Evolutionary conservation across 2,888 invertebrate genomes (phyloP).

Genomic region (Apeira syringaria): DNA sequence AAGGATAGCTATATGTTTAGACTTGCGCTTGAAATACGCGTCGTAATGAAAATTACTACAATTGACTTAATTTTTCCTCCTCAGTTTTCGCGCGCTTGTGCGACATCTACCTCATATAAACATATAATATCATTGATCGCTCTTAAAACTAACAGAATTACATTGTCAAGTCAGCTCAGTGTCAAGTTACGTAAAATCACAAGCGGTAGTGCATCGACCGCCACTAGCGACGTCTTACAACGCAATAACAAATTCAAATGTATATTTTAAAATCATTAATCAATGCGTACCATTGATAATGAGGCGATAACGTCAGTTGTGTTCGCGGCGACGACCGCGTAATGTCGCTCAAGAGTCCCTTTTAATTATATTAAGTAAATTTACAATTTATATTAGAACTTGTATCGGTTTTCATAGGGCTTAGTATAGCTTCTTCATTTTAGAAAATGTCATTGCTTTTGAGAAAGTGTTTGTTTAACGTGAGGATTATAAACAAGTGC

Average conservation of each 20-base stretch:
- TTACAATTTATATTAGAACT: background rate
- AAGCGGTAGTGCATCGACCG: background rate
- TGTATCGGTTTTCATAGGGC: too few species aligned
- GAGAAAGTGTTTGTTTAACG: constrained; percentile 57
- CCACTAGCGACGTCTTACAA: constrained; percentile 33
- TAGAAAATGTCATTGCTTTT: constrained; percentile 60
- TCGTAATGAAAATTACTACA: too few species aligned
- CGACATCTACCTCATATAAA: too few species aligned
- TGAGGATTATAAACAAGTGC: constrained; percentile 54
- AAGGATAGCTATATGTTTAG: too few species aligned
- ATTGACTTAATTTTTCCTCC: too few species aligned
- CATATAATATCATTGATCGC: too few species aligned
- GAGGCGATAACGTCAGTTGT: constrained; percentile 63
- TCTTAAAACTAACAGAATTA: too few species aligned
- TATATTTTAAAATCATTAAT: constrained; percentile 66
- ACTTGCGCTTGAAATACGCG: too few species aligned
- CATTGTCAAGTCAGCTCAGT: background rate
- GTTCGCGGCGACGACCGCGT: constrained; percentile 39
- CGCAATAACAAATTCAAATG: constrained; percentile 42
- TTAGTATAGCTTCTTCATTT: background rate
- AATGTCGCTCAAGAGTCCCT: constrained; percentile 33
- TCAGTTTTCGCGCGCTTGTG: too few species aligned
- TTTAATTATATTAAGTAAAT: constrained; percentile 1
- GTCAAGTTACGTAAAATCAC: background rate
- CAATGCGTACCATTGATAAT: constrained; percentile 59